Evolutionary conservation across 2,797 vertebrate species (phyloP).

Genomic region (Rhynchonycteris naso): DNA sequence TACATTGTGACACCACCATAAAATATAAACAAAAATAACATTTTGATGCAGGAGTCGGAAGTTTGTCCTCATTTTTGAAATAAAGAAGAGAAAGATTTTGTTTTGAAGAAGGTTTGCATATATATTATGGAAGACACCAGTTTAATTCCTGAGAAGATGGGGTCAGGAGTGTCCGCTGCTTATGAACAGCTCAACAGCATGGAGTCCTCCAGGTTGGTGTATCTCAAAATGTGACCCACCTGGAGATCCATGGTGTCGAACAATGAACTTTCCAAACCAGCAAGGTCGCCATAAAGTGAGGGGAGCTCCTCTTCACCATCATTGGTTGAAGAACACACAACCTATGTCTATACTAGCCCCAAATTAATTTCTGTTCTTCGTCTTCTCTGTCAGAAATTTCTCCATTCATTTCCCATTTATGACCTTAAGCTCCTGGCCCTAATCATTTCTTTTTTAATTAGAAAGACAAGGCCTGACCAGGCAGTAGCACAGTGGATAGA

Average conservation of each 20-base stretch:
- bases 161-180: slow-evolving; percentile 81
- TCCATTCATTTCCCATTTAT: neutral
- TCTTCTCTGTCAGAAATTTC: neutral
- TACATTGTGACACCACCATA: neutral
- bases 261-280: slow-evolving; percentile 84
- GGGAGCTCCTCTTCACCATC: slow-evolving; percentile 81
- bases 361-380: neutral
- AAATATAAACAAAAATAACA: neutral
- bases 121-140: slow-evolving; percentile 52
- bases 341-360: neutral
- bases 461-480: too few relatives aligned
- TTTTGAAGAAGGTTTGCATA: slow-evolving; percentile 6
- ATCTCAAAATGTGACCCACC: slow-evolving; percentile 88
- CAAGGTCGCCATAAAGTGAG: slow-evolving; percentile 65
- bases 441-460: too few relatives aligned
- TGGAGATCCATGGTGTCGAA: slow-evolving; percentile 90
- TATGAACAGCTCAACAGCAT: slow-evolving; percentile 89
- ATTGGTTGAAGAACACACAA: neutral
- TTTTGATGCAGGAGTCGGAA: neutral
- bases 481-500: too few relatives aligned
- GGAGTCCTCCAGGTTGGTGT: slow-evolving; percentile 90
- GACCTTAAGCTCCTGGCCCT: neutral
- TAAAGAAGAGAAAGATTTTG: neutral
- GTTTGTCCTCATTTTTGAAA: neutral
- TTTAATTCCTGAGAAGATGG: slow-evolving; percentile 67